Percentiles rank a stretch among this genome's conserved stretches.
Evolutionary conservation across 2,888 invertebrate species (phyloP).

Genomic region (Agrochola litura): DNA sequence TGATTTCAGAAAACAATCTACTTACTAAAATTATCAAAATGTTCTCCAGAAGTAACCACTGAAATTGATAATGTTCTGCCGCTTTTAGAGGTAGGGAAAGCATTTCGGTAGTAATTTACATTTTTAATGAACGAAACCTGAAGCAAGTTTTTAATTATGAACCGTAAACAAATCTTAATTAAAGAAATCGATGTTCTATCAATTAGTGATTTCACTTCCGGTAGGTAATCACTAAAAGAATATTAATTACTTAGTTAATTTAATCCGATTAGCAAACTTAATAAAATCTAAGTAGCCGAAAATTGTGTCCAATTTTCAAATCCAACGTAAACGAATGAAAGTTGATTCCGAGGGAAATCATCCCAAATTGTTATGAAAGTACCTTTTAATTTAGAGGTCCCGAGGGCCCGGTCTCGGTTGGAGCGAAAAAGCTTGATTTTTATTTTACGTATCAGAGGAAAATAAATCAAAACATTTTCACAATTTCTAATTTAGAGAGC

Average conservation of each 20-base stretch:
- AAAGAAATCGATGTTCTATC: constrained; percentile 7
- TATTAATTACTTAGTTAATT: constrained; percentile 34
- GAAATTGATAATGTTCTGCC: neutral
- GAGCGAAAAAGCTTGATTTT: constrained; percentile 54
- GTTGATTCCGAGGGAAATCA: constrained; percentile 66
- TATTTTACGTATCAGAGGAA: constrained; percentile 61
- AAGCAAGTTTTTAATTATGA: constrained; percentile 18
- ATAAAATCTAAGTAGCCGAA: constrained; percentile 43
- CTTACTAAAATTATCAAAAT: neutral
- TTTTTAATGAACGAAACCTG: neutral
- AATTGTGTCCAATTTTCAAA: constrained; percentile 55
- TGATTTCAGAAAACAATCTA: too few species aligned
- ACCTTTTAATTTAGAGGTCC: constrained; percentile 65
- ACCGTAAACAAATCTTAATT: constrained; percentile 5
- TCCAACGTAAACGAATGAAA: constrained; percentile 54
- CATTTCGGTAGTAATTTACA: neutral
- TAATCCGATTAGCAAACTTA: constrained; percentile 39
- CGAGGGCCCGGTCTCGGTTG: constrained; percentile 49
- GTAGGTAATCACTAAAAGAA: constrained; percentile 5
- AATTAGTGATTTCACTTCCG: constrained; percentile 23
- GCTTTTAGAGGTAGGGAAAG: neutral
- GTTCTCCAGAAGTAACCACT: neutral
- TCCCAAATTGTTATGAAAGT: constrained; percentile 66
- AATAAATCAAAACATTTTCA: constrained; percentile 66
- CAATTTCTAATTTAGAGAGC: constrained; percentile 59